Conservation (phyloP, 2,888 invertebrate species). For the Phania funesta region DNA sequence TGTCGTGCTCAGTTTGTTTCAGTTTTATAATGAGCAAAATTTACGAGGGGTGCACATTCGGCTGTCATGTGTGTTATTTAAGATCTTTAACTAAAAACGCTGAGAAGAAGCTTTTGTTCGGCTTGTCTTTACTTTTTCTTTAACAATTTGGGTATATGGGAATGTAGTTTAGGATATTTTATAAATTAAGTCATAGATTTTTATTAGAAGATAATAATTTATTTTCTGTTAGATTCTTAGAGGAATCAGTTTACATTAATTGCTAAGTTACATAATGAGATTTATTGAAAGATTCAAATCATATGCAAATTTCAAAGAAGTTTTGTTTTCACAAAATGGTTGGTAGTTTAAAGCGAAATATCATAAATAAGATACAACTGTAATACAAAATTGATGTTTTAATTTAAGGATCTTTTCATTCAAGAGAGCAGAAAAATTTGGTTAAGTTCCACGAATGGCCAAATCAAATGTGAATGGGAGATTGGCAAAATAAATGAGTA, state of each 20-base stretch:
- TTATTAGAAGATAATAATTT: conserved; percentile 33
- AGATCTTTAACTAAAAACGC: neutral
- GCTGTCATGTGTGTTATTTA: conserved; percentile 51
- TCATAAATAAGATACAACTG: too few relatives aligned
- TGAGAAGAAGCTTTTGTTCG: conserved; percentile 24
- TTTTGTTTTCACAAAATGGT: neutral
- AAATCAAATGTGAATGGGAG: too few relatives aligned
- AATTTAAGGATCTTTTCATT: too few relatives aligned
- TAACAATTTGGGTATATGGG: neutral
- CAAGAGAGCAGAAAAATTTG: too few relatives aligned
- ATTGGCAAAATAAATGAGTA: too few relatives aligned
- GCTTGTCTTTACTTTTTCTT: neutral
- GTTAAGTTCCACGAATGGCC: too few relatives aligned
- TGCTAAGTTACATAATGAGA: neutral
- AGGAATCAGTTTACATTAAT: conserved; percentile 19
- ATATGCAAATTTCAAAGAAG: too few relatives aligned
- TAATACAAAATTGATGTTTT: too few relatives aligned
- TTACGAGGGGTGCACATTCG: conserved; percentile 60
- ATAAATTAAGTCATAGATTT: conserved; percentile 60
- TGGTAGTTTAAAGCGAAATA: too few relatives aligned
- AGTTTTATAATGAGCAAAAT: conserved; percentile 59
- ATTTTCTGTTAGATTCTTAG: neutral
- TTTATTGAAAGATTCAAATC: conserved; percentile 7
- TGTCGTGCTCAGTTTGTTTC: conserved; percentile 17
- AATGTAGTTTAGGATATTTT: neutral